Evolutionary conservation across 2,113 vertebrate genomes (phyloP).

Genomic region (Zosterops hypoxanthus): DNA sequence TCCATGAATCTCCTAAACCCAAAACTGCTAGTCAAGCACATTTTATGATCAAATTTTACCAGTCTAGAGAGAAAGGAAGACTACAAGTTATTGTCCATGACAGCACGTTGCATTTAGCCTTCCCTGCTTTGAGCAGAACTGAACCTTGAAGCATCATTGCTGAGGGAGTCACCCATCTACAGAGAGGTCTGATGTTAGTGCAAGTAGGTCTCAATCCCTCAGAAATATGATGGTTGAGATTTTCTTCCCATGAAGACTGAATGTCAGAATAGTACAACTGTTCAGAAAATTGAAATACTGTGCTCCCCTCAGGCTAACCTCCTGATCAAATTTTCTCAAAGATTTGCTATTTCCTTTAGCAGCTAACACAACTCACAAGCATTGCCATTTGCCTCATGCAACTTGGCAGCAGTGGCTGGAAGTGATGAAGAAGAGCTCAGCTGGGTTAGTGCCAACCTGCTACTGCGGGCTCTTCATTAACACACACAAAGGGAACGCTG

Average conservation of each 20-base stretch:
- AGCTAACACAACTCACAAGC: not conserved
- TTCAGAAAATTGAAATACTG: not conserved
- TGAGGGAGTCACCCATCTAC: not conserved
- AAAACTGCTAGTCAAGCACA: not conserved
- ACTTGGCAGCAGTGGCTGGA: not conserved
- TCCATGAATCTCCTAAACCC: not conserved
- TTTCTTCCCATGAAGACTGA: not conserved
- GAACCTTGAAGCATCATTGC: not conserved
- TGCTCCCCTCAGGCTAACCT: not conserved
- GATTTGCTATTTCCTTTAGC: not conserved
- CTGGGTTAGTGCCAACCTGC: not conserved
- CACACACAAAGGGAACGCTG: not conserved
- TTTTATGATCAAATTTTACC: not conserved
- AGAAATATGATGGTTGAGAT: not conserved
- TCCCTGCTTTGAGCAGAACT: not conserved
- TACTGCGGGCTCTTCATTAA: not conserved
- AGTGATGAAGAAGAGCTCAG: not conserved
- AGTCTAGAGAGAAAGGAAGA: not conserved
- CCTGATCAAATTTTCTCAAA: not conserved
- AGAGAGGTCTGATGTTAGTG: not conserved
- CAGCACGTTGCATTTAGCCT: not conserved
- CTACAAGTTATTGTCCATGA: not conserved
- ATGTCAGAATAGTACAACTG: not conserved
- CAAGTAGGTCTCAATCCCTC: not conserved
- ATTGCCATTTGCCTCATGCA: not conserved